A percentile compares a stretch with the other conserved stretches of the same genome.
phyloP scores from a whole-genome alignment of 2,113 vertebrate species.

The Microcebus jonahi region DNA sequence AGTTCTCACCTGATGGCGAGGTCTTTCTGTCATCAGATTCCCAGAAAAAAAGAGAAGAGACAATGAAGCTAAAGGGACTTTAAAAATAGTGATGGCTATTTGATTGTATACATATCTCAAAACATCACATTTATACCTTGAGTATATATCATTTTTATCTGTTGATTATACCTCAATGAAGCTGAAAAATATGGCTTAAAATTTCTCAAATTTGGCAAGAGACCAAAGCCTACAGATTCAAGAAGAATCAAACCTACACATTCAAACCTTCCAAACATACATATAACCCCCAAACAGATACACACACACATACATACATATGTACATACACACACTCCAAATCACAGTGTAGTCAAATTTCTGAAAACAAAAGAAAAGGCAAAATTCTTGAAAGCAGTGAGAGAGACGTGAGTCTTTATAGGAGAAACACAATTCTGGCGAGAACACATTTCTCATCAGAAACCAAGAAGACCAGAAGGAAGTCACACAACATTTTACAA shows the following conservation, averaged over 20 bases:
- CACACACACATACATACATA: too few species aligned
- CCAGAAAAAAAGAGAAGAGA: neutral
- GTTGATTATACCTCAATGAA: neutral
- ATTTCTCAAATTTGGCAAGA: neutral
- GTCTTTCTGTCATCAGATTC: neutral
- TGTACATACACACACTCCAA: neutral
- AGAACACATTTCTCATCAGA: neutral
- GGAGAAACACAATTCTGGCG: neutral
- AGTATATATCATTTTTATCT: neutral
- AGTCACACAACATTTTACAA: neutral
- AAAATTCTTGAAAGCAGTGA: neutral
- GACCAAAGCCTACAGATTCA: neutral
- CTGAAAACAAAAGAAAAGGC: neutral
- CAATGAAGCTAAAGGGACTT: too few species aligned
- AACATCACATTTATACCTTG: neutral
- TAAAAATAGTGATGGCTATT: neutral
- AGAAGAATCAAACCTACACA: too few species aligned
- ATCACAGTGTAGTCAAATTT: neutral
- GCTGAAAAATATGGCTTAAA: neutral
- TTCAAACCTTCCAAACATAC: neutral
- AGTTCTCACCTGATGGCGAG: neutral
- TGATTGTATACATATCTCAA: neutral
- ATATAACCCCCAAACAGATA: too few species aligned
- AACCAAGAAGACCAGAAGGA: neutral
- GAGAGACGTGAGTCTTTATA: neutral